Conservation (phyloP, 2,113 vertebrate genomes). For the Pseudonaja textilis region DNA sequence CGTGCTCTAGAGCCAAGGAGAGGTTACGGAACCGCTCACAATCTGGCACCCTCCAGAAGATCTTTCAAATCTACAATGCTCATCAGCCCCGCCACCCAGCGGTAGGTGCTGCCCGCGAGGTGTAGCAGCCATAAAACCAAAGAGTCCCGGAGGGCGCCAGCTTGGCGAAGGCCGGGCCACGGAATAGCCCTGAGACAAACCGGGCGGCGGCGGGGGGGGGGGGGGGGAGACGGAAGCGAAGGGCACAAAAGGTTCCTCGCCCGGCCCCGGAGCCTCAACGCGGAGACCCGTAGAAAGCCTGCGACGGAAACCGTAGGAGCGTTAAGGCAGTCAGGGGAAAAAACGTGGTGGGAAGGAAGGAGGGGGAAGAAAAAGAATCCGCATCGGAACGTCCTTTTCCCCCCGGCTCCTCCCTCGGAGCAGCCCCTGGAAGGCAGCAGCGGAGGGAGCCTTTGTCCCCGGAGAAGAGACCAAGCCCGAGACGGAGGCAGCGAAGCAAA, state of each 20-base stretch:
- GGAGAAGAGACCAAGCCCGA: background rate
- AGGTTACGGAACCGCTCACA: background rate
- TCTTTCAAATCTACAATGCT: background rate
- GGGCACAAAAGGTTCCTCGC: background rate
- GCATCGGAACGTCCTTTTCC: background rate
- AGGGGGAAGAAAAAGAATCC: background rate
- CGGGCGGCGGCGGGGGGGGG: background rate
- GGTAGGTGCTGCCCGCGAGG: background rate
- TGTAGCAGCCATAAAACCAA: background rate
- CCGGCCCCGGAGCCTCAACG: background rate
- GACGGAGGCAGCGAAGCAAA: background rate
- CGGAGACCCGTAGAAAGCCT: background rate
- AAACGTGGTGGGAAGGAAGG: background rate
- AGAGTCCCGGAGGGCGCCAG: background rate
- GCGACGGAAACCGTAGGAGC: background rate
- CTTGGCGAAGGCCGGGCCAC: background rate
- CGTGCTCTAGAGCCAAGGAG: rapidly evolving
- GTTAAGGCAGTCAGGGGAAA: background rate
- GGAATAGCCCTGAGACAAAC: background rate
- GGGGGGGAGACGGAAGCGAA: background rate
- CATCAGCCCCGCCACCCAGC: background rate
- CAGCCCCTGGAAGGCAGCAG: background rate
- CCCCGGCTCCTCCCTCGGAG: background rate
- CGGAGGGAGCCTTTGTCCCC: constrained; percentile 24
- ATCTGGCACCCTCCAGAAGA: background rate